Evolutionary conservation across 1,140 invertebrate genomes (phyloP).

Genomic region (Archivesica marissinica): DNA sequence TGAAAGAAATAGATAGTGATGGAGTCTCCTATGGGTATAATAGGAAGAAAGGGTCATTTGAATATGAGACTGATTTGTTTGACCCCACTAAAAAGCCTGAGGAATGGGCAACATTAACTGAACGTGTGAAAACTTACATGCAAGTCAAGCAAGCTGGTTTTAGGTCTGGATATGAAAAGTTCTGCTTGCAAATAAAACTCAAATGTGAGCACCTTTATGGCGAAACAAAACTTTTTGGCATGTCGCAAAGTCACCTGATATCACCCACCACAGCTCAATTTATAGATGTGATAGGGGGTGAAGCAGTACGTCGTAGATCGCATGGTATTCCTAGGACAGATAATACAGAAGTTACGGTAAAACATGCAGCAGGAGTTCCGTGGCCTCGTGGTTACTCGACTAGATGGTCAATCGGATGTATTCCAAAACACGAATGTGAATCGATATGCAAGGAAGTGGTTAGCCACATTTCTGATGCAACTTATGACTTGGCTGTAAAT

Average conservation of each 20-base stretch:
- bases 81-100: constrained; percentile 41
- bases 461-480: constrained; percentile 23
- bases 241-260: not conserved
- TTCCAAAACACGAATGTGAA: constrained; percentile 26
- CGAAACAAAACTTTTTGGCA: constrained; percentile 49
- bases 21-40: constrained; percentile 51
- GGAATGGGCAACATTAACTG: constrained; percentile 56
- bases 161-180: constrained; percentile 44
- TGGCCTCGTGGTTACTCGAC: not conserved
- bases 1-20: constrained; percentile 53
- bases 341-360: not conserved
- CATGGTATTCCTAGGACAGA: not conserved
- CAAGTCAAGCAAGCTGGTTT: constrained; percentile 50
- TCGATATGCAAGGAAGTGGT: constrained; percentile 34
- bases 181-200: constrained; percentile 30
- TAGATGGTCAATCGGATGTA: constrained; percentile 50
- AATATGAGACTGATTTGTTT: constrained; percentile 56
- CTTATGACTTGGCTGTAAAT: constrained; percentile 31
- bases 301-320: not conserved
- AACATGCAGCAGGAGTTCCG: not conserved
- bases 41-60: constrained; percentile 56
- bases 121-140: constrained; percentile 47
- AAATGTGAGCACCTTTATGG: constrained; percentile 47
- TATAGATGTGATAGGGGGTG: constrained; percentile 16
- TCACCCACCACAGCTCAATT: constrained; percentile 31